A percentile compares a stretch with the other conserved stretches of the same genome.
phyloP scores from a whole-genome alignment of 2,797 vertebrate species.

The Oophaga sylvatica region DNA sequence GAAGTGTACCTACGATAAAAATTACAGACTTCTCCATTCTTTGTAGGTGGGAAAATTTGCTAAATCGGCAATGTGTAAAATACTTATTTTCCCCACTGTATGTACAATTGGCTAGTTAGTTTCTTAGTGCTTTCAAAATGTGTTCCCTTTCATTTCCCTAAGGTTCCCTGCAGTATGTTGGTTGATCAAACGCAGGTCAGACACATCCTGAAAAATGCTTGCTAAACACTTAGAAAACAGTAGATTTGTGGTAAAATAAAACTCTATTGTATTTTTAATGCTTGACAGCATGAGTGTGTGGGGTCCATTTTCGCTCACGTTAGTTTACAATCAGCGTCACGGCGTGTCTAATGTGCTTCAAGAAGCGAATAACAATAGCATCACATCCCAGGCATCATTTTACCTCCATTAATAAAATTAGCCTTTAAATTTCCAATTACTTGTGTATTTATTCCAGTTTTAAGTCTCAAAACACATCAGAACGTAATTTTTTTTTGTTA shows the following conservation, averaged over 20 bases:
- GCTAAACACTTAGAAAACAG: slow-evolving; percentile 19
- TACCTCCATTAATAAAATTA: slow-evolving; percentile 41
- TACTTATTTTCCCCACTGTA: no score
- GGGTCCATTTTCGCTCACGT: slow-evolving; percentile 4
- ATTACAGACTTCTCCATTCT: no score
- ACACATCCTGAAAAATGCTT: slow-evolving; percentile 1
- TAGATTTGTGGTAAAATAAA: slow-evolving; percentile 18
- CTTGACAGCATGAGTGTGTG: slow-evolving; percentile 9
- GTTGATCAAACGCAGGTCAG: slow-evolving; percentile 15
- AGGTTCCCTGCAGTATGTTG: background rate
- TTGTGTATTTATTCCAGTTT: slow-evolving; percentile 33
- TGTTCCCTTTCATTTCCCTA: background rate
- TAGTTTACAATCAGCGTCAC: slow-evolving; percentile 28
- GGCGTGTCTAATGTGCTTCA: slow-evolving; percentile 25
- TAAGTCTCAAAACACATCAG: slow-evolving; percentile 19
- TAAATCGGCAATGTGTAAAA: no score
- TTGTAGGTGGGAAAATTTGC: no score
- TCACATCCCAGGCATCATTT: slow-evolving; percentile 9
- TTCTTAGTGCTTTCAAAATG: background rate
- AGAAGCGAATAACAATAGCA: slow-evolving; percentile 20
- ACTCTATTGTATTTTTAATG: slow-evolving; percentile 16
- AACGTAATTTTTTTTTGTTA: background rate
- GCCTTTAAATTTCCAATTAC: slow-evolving; percentile 39
- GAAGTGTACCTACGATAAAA: no score
- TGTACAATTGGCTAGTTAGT: no score